These are phyloP conservation scores for Lepidochrysops patricia DNA, from an alignment of 2,888 invertebrate genomes.

Conservation along the genomic window DNA sequence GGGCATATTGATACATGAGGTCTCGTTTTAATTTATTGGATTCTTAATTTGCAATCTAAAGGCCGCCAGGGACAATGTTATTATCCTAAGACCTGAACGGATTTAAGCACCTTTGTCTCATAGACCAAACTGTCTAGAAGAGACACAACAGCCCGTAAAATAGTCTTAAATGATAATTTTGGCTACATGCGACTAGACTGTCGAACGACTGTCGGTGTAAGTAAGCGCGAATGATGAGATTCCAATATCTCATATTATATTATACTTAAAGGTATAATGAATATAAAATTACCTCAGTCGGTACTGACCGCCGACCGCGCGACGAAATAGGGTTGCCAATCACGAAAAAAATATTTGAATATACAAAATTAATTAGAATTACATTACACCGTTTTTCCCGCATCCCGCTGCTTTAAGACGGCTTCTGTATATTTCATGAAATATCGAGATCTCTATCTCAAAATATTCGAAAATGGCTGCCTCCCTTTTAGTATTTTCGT, in stretches of 20 bases:
- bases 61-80: too few relatives aligned
- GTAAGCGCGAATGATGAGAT: background rate
- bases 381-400: slow-evolving; percentile 23
- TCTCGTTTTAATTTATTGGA: background rate
- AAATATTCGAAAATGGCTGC: slow-evolving; percentile 17
- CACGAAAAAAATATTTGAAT: slow-evolving; percentile 31
- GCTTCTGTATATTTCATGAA: slow-evolving; percentile 24
- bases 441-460: slow-evolving; percentile 23
- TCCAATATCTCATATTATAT: background rate
- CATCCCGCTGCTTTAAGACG: slow-evolving; percentile 24
- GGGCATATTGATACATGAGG: background rate
- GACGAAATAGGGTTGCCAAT: slow-evolving; percentile 22
- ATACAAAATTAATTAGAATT: slow-evolving; percentile 31
- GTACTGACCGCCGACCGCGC: slow-evolving; percentile 30
- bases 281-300: background rate
- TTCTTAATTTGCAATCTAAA: background rate
- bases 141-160: too few relatives aligned
- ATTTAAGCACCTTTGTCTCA: too few relatives aligned
- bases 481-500: background rate
- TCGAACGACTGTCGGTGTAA: too few relatives aligned
- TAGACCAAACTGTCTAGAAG: too few relatives aligned
- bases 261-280: background rate
- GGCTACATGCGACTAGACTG: too few relatives aligned
- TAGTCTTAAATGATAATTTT: too few relatives aligned
- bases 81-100: too few relatives aligned